A percentile compares a stretch with the other conserved stretches of the same genome.
Conservation (phyloP, 2,888 invertebrate species). For the Drosophila nr. medialis region DNA sequence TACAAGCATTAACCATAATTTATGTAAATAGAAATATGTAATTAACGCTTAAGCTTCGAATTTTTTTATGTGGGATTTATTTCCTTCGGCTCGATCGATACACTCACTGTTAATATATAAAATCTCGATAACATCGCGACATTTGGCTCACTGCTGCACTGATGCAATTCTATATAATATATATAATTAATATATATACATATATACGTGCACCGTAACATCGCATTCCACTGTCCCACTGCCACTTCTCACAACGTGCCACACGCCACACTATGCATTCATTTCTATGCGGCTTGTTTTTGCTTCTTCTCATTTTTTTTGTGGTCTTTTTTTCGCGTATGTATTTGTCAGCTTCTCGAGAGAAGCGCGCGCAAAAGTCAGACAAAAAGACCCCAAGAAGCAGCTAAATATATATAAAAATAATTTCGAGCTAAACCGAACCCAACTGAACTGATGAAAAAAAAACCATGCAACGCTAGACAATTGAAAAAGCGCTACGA, state of each 20-base stretch:
- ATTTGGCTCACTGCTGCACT: constrained; percentile 7
- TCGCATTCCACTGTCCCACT: constrained; percentile 23
- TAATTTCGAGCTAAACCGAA: constrained; percentile 57
- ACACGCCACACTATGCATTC: constrained; percentile 67
- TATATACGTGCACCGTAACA: constrained; percentile 20
- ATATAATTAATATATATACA: not conserved
- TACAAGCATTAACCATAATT: not conserved
- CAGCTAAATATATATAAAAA: constrained; percentile 74
- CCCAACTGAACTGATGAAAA: constrained; percentile 19
- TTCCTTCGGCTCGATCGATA: not conserved
- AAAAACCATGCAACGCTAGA: constrained; percentile 40
- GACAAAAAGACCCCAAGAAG: constrained; percentile 40
- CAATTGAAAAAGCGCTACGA: constrained; percentile 58
- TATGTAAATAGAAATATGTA: not conserved
- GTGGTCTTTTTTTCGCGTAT: constrained; percentile 19
- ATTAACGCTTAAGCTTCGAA: not conserved
- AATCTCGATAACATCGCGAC: constrained; percentile 1
- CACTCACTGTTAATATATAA: no score
- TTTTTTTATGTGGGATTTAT: not conserved
- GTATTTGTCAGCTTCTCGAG: constrained; percentile 49
- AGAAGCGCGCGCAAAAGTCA: constrained; percentile 37
- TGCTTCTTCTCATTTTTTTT: constrained; percentile 1
- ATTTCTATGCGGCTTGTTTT: constrained; percentile 25
- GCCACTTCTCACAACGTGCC: constrained; percentile 68
- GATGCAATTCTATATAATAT: constrained; percentile 41